Evolutionary conservation across 2,888 invertebrate genomes (phyloP).

Genomic region (Heteromyza rotundicornis): DNA sequence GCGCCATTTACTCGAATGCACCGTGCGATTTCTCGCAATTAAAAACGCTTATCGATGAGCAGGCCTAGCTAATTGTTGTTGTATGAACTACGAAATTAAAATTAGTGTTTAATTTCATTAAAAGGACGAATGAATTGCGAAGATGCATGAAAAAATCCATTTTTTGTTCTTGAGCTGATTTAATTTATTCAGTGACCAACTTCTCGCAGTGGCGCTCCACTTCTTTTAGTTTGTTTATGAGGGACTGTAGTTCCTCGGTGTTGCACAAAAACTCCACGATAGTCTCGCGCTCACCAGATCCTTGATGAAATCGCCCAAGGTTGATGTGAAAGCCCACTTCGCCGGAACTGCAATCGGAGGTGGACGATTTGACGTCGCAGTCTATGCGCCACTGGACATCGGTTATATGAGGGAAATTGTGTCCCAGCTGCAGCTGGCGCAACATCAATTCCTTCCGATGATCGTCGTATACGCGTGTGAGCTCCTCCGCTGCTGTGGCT

Average conservation of each 20-base stretch:
- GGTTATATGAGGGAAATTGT: conserved; percentile 57
- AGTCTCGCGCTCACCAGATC: conserved; percentile 54
- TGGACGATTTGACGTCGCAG: conserved; percentile 58
- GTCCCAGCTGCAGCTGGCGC: conserved; percentile 52
- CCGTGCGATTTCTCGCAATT: conserved; percentile 64
- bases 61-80: conserved; percentile 33
- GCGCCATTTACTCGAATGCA: conserved; percentile 70
- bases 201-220: conserved; percentile 60
- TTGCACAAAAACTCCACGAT: conserved; percentile 60
- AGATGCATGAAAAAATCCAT: not conserved
- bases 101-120: not conserved
- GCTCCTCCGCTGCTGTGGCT: conserved; percentile 47
- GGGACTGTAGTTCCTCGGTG: conserved; percentile 60
- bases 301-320: conserved; percentile 53
- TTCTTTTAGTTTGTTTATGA: conserved; percentile 59
- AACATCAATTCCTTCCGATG: conserved; percentile 54
- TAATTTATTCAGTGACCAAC: conserved; percentile 28
- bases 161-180: too few species aligned
- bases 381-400: conserved; percentile 61
- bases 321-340: conserved; percentile 57
- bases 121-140: not conserved
- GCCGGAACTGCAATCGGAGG: conserved; percentile 50
- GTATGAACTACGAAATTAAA: not conserved
- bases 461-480: conserved; percentile 54
- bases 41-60: conserved; percentile 54